Evolutionary conservation across 2,888 invertebrate genomes (phyloP), one percentile per base, ranked within the genome.

Genomic region (Exephanes ischioxanthus): DNA sequence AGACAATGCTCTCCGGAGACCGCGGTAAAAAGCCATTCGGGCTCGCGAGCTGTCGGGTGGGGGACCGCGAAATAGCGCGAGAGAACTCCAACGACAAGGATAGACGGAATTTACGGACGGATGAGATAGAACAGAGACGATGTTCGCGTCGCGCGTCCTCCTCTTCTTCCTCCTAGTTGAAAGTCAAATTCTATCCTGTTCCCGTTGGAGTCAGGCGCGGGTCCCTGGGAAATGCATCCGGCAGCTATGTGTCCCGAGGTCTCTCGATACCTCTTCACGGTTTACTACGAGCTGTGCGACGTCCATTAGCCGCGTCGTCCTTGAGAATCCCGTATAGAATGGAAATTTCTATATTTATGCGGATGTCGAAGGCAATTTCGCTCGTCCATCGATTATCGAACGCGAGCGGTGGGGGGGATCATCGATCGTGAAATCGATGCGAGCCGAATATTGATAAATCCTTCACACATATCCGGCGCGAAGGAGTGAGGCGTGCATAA

Each of bases 101-200:
- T 2, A n/a, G 63, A 63, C 26, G 30, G 63, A 30, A 30, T 63
- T 33, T 63, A 26, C 30, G 63, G 33, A 63, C 16, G 48, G 14
- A 16, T 26, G 33, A 48, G 41, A 45, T 41, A 33, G 66, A 63
- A 66, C 58, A 33, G 75, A 66, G 75, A 76, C 51, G 66, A 14
- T 22, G 66, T 51, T 76, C 66, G 33, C 66, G 51, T 76, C 63
- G 63, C 66, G 68, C 79, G 66, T 9, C 48, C 30, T 53, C 71
- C 70, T 41, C 73, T 33, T 61, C 51, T 14, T 14, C 45, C 14
- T 16, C 61, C 83, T 83, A 73, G 77, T 79, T 83, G 86, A 84
- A 88, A 88, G 87, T 88, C 85, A 86, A 88, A 87, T 90, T 80
- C 82, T 79, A 87, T 83, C 67, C 45, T 79, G 79, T 53, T 71